Conservation (phyloP, 1,140 invertebrate genomes). For the Atta cephalotes region DNA sequence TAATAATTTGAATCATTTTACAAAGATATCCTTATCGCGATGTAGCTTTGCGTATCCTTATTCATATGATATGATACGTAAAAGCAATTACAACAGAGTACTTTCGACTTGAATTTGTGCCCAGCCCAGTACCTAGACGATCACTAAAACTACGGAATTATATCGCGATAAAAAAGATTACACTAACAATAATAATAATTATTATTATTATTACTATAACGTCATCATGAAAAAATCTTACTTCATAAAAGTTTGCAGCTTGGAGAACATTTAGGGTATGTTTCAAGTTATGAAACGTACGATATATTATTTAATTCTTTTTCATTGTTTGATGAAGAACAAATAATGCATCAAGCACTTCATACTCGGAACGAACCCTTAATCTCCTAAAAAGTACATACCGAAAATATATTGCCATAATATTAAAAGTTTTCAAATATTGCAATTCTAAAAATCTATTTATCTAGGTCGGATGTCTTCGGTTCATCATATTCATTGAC, state of each 20-base stretch:
- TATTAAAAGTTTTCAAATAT: slow-evolving; percentile 50
- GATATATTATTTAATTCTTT: no score
- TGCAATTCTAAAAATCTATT: slow-evolving; percentile 52
- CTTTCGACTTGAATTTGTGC: slow-evolving; percentile 18
- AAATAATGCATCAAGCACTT: no score
- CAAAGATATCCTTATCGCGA: neutral
- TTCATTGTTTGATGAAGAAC: no score
- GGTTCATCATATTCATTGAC: slow-evolving; percentile 11
- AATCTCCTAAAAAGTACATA: slow-evolving; percentile 32
- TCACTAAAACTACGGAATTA: slow-evolving; percentile 46
- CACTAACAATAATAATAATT: slow-evolving; percentile 15
- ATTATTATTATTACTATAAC: slow-evolving; percentile 12
- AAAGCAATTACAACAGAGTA: neutral
- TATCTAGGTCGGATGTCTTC: slow-evolving; percentile 54
- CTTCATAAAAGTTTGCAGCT: slow-evolving; percentile 28
- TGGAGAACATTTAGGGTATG: neutral
- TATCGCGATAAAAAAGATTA: slow-evolving; percentile 35
- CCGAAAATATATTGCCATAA: slow-evolving; percentile 62
- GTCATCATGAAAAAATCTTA: slow-evolving; percentile 36
- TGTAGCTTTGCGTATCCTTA: neutral
- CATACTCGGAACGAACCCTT: no score
- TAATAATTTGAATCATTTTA: slow-evolving; percentile 22
- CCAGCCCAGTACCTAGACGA: slow-evolving; percentile 16
- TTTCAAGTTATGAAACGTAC: no score
- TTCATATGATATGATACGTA: slow-evolving; percentile 9